Conservation (phyloP, 1,140 invertebrate species). For the Tetramorium parvispinum region DNA sequence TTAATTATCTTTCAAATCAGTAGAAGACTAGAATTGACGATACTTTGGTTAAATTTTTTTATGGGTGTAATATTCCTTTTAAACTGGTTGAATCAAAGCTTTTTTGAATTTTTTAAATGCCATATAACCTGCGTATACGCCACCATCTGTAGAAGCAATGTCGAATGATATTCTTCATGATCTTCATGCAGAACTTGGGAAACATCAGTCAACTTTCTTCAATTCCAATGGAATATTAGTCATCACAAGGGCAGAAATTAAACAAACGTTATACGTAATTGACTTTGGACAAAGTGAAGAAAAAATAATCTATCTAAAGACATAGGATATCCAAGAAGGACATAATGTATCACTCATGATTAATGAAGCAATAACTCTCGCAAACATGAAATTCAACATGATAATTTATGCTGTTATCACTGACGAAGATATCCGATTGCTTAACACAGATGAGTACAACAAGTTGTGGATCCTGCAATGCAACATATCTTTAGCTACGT, state of each 20-base stretch:
- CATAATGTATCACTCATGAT: conserved; percentile 1
- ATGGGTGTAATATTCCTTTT: neutral
- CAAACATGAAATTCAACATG: neutral
- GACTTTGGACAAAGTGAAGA: neutral
- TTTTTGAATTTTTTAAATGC: conserved; percentile 12
- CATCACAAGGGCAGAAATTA: conserved; percentile 7
- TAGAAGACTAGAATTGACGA: neutral
- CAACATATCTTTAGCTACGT: neutral
- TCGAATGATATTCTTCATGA: conserved; percentile 5
- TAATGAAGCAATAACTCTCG: conserved; percentile 7
- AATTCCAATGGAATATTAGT: neutral
- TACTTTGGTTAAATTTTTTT: conserved; percentile 2
- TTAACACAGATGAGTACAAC: neutral
- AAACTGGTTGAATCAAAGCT: conserved; percentile 3
- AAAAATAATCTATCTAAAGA: conserved; percentile 2
- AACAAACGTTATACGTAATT: neutral
- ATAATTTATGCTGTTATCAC: neutral
- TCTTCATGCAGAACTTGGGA: neutral
- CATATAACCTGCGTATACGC: conserved; percentile 1
- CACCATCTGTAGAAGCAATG: neutral
- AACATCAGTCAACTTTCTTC: conserved; percentile 2
- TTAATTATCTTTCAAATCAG: neutral
- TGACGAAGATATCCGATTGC: neutral
- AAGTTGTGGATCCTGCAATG: conserved; percentile 2
- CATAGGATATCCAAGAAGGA: neutral